Conservation (phyloP, 35 echinoderm and acorn worm species). For the Lytechinus pictus region DNA sequence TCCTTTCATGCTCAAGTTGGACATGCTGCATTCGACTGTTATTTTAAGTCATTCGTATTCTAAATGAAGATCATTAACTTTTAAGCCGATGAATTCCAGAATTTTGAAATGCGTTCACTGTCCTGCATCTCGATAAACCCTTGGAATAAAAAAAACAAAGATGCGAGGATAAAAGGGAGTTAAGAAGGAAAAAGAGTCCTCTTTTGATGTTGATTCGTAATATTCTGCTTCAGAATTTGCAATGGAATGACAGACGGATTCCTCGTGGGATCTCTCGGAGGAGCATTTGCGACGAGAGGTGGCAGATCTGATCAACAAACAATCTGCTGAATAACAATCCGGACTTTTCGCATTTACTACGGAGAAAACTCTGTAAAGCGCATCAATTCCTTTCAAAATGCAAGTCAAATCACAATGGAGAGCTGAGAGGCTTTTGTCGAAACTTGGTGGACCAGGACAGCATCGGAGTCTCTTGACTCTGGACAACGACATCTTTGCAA, state of each 20-base stretch:
- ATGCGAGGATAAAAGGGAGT: background rate
- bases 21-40: no score
- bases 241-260: background rate
- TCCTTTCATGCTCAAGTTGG: no score
- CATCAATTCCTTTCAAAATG: no score
- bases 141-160: background rate
- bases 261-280: background rate
- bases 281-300: background rate
- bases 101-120: background rate
- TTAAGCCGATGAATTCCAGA: no score
- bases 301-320: background rate
- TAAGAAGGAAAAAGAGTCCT: background rate
- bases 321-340: background rate
- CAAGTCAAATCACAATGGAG: no score
- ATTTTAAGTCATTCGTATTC: no score
- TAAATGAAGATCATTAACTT: no score
- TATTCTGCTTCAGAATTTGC: background rate
- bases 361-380: no score
- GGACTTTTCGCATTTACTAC: background rate
- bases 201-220: background rate
- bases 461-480: no score
- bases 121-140: background rate
- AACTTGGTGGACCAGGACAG: no score
- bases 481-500: no score
- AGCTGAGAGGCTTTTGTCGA: no score